Evolutionary conservation across 2,888 invertebrate genomes (phyloP).

Genomic region (Zelleria hepariella): DNA sequence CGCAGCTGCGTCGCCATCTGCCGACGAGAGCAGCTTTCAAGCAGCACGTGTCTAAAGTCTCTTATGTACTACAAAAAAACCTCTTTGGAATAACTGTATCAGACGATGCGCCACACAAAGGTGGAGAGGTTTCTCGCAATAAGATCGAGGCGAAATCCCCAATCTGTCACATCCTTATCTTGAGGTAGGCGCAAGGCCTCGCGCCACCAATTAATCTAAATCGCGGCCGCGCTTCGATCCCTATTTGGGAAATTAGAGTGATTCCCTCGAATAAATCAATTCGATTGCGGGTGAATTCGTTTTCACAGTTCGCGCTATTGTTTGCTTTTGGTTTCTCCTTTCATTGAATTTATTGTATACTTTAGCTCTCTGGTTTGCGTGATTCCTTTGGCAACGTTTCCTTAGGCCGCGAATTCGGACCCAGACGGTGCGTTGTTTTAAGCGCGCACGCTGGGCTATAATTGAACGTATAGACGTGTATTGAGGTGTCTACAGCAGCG

Average conservation of each 20-base stretch:
- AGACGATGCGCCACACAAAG: background rate
- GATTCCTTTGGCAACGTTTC: too few relatives aligned
- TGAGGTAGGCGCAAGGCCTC: background rate
- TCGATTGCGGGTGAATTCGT: background rate
- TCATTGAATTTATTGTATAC: background rate
- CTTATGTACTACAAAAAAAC: slow-evolving; percentile 34
- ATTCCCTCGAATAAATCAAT: background rate
- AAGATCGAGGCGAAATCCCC: background rate
- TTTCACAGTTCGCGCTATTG: background rate
- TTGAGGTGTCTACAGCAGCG: too few relatives aligned
- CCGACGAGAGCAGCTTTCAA: slow-evolving; percentile 31
- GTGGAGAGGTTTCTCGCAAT: background rate
- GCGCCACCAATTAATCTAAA: background rate
- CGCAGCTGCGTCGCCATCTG: slow-evolving; percentile 64
- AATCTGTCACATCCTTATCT: slow-evolving; percentile 1
- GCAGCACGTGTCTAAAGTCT: slow-evolving; percentile 40
- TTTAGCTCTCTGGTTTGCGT: background rate
- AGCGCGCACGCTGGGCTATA: too few relatives aligned
- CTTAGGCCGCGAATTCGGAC: too few relatives aligned
- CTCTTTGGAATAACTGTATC: slow-evolving; percentile 35
- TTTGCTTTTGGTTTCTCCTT: background rate
- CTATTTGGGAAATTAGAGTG: background rate
- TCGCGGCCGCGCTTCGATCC: background rate
- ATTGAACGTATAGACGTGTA: too few relatives aligned
- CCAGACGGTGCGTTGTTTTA: too few relatives aligned